These are phyloP conservation scores for Galaxias olidus DNA, from an alignment of 2,797 vertebrate species.

Conservation along the genomic window DNA sequence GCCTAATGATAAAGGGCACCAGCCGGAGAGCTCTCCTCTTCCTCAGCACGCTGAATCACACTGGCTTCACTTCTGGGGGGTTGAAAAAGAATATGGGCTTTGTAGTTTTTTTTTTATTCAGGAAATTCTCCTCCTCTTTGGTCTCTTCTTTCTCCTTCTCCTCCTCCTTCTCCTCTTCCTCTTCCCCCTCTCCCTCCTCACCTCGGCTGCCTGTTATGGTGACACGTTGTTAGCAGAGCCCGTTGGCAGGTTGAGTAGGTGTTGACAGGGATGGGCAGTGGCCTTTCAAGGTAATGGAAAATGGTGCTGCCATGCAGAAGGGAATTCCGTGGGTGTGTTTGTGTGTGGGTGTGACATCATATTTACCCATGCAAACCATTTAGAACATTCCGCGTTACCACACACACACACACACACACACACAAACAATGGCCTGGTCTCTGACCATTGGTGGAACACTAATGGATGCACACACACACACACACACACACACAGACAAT, in stretches of 20 bases:
- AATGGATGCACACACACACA: background rate
- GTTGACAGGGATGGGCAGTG: no score
- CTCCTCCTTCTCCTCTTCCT: no score
- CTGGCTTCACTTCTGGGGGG: no score
- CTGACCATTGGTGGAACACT: no score
- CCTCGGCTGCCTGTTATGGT: no score
- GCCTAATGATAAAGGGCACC: no score
- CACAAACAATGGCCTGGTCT: background rate
- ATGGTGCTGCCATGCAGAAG: background rate
- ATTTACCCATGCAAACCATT: slow-evolving; percentile 30
- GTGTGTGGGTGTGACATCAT: slow-evolving; percentile 21
- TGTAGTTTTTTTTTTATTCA: no score
- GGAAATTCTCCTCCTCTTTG: background rate
- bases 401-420: background rate
- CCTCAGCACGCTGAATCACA: no score
- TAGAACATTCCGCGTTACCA: slow-evolving; percentile 1
- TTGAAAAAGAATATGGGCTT: no score
- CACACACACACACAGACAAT: background rate
- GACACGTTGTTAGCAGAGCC: slow-evolving; percentile 1
- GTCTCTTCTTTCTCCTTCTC: no score
- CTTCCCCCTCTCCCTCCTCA: no score
- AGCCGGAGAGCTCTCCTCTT: no score
- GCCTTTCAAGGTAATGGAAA: background rate
- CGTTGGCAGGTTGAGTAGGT: slow-evolving; percentile 5
- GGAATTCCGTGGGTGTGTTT: slow-evolving; percentile 14